These are phyloP conservation scores for Perizoma affinitatum DNA, from an alignment of 2,888 invertebrate species.

Conservation along the genomic window DNA sequence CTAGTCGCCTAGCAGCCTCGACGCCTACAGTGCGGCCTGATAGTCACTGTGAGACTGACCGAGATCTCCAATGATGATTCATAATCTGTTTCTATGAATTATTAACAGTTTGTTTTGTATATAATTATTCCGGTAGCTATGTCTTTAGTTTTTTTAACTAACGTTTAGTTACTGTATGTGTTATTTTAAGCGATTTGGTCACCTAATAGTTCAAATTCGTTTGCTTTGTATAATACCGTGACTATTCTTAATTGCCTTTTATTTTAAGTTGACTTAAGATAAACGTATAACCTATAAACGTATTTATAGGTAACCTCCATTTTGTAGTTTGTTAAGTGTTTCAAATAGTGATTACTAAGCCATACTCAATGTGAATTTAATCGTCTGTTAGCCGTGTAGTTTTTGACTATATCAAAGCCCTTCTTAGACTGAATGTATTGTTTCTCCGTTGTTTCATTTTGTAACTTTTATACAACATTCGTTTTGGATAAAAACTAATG, in stretches of 20 bases:
- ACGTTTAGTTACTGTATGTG: slow-evolving; percentile 59
- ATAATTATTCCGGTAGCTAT: slow-evolving; percentile 63
- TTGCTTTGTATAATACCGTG: slow-evolving; percentile 34
- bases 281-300: slow-evolving; percentile 62
- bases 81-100: slow-evolving; percentile 53
- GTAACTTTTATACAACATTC: slow-evolving; percentile 50
- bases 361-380: slow-evolving; percentile 79
- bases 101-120: slow-evolving; percentile 76
- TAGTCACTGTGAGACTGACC: slow-evolving; percentile 32
- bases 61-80: slow-evolving; percentile 44
- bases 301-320: slow-evolving; percentile 65
- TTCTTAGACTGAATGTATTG: slow-evolving; percentile 63
- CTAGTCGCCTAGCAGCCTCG: too few relatives aligned
- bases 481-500: slow-evolving; percentile 56
- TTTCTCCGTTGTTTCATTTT: slow-evolving; percentile 45
- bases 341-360: slow-evolving; percentile 69
- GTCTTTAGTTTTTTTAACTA: slow-evolving; percentile 57
- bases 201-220: slow-evolving; percentile 68
- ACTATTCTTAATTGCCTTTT: slow-evolving; percentile 18
- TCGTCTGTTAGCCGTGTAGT: slow-evolving; percentile 64
- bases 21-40: slow-evolving; percentile 15
- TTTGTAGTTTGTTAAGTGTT: slow-evolving; percentile 66
- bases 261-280: slow-evolving; percentile 19
- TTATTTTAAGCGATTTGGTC: slow-evolving; percentile 57
- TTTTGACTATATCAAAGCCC: slow-evolving; percentile 58